A percentile compares a stretch with the other conserved stretches of the same genome.
These are phyloP conservation scores for Heliconius hewitsoni DNA, from an alignment of 1,140 invertebrate genomes.

Conservation along the genomic window DNA sequence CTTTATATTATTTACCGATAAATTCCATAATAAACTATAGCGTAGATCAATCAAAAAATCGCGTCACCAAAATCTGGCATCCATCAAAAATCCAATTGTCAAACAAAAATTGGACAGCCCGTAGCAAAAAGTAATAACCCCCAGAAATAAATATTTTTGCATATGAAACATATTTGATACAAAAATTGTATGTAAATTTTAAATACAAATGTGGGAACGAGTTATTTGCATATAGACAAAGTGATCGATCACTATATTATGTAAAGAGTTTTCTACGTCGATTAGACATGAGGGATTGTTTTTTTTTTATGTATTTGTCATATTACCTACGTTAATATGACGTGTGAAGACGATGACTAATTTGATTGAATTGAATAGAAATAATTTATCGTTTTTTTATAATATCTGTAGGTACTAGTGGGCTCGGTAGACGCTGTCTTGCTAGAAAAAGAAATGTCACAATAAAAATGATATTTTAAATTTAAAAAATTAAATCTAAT, in stretches of 20 bases:
- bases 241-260: conserved; percentile 66
- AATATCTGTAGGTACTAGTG: too few species aligned
- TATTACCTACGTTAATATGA: conserved; percentile 18
- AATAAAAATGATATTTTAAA: too few species aligned
- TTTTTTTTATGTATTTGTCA: not conserved
- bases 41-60: not conserved
- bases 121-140: conserved; percentile 34
- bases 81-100: conserved; percentile 16
- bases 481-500: too few species aligned
- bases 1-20: not conserved
- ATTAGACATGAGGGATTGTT: conserved; percentile 13
- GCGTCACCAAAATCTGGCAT: conserved; percentile 9
- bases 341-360: conserved; percentile 14
- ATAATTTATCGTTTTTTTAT: not conserved
- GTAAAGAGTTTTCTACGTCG: conserved; percentile 43
- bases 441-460: too few species aligned
- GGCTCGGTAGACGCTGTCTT: too few species aligned
- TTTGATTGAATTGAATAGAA: conserved; percentile 7
- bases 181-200: conserved; percentile 65
- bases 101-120: conserved; percentile 27
- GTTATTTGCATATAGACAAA: conserved; percentile 73
- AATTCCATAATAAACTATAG: not conserved
- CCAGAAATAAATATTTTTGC: conserved; percentile 50
- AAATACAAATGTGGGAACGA: conserved; percentile 64
- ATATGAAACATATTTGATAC: conserved; percentile 50